A percentile compares a stretch with the other conserved stretches of the same genome.
Evolutionary conservation across 2,888 invertebrate genomes (phyloP).

Genomic region (Lamellibrachia satsuma): DNA sequence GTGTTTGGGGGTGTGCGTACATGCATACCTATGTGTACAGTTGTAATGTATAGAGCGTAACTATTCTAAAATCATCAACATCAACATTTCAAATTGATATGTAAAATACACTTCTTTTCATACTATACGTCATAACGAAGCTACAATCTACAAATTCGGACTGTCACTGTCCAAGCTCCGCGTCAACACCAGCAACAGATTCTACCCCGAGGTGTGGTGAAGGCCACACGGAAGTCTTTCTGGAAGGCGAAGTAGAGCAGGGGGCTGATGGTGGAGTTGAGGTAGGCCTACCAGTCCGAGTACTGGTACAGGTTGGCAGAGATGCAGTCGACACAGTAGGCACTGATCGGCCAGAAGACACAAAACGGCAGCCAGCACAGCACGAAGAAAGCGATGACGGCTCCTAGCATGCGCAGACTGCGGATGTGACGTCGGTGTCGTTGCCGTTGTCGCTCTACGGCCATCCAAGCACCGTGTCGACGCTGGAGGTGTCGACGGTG

Average conservation of each 20-base stretch:
- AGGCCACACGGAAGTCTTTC: slow-evolving; percentile 30
- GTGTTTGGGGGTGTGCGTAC: too few species aligned
- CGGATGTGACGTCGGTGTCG: slow-evolving; percentile 29
- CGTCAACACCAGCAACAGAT: not conserved
- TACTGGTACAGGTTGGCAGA: slow-evolving; percentile 28
- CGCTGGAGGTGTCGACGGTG: not conserved
- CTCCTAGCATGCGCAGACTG: slow-evolving; percentile 40
- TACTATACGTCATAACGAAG: too few species aligned
- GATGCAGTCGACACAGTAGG: slow-evolving; percentile 36
- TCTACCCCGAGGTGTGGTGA: not conserved
- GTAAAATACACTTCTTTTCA: too few species aligned
- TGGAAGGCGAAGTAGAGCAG: slow-evolving; percentile 35
- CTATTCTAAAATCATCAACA: too few species aligned
- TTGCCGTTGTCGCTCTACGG: not conserved
- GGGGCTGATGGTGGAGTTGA: slow-evolving; percentile 38
- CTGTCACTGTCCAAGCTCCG: not conserved
- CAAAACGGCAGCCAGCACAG: slow-evolving; percentile 54
- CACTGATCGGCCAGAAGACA: slow-evolving; percentile 48
- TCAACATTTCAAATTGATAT: too few species aligned
- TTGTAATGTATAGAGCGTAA: too few species aligned
- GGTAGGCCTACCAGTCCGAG: slow-evolving; percentile 39
- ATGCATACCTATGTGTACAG: too few species aligned
- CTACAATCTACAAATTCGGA: not conserved
- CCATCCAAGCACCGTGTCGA: not conserved
- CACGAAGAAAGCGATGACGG: slow-evolving; percentile 49